Conservation (phyloP, 2,888 invertebrate species). For the Julus scandinavius region DNA sequence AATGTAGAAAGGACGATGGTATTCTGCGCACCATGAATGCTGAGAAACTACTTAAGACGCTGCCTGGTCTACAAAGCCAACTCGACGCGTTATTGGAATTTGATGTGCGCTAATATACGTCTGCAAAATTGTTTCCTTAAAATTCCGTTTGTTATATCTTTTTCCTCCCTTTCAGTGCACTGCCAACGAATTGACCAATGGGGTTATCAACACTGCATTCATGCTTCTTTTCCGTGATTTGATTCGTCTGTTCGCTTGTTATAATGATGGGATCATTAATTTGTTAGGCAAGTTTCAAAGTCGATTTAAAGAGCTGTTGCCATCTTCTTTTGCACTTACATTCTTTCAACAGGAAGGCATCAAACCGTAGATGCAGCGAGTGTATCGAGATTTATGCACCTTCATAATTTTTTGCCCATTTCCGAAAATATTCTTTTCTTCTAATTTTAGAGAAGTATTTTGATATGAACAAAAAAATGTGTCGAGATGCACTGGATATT, state of each 20-base stretch:
- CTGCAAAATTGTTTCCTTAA: slow-evolving; percentile 43
- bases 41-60: slow-evolving; percentile 94
- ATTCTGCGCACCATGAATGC: slow-evolving; percentile 96
- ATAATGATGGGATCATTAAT: slow-evolving; percentile 99
- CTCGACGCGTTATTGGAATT: slow-evolving; percentile 96
- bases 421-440: neutral
- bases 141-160: slow-evolving; percentile 43
- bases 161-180: slow-evolving; percentile 72
- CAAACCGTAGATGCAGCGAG: too few species aligned
- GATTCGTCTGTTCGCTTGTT: slow-evolving; percentile 98
- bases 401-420: too few species aligned
- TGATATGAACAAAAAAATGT: slow-evolving; percentile 99
- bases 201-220: slow-evolving; percentile 99
- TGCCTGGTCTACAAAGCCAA: slow-evolving; percentile 95
- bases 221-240: slow-evolving; percentile 99
- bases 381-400: too few species aligned
- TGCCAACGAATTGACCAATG: slow-evolving; percentile 95
- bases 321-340: too few species aligned
- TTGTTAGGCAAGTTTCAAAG: slow-evolving; percentile 74
- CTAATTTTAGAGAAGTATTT: slow-evolving; percentile 88
- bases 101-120: slow-evolving; percentile 71
- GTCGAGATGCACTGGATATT: slow-evolving; percentile 95
- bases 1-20: slow-evolving; percentile 91
- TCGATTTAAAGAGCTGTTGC: too few species aligned
- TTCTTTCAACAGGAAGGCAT: too few species aligned